Evolutionary conservation across 2,113 vertebrate genomes (phyloP).

Genomic region (Oryzias curvinotus): DNA sequence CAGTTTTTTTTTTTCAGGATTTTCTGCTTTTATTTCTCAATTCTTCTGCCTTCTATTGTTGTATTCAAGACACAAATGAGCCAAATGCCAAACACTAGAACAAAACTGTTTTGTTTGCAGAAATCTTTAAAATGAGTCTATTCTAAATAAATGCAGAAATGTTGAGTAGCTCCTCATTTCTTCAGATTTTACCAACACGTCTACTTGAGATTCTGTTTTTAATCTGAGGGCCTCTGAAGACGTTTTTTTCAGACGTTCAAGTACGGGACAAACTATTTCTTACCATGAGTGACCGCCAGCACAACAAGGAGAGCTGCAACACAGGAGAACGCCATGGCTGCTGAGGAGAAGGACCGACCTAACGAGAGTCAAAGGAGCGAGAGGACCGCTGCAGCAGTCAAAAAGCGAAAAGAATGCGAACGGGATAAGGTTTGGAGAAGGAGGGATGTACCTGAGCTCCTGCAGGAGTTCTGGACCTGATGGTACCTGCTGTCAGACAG

Average conservation of each 20-base stretch:
- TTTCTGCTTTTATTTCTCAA: too few relatives aligned
- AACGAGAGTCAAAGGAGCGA: background rate
- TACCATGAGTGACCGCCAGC: slow-evolving; percentile 60
- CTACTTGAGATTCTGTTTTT: too few relatives aligned
- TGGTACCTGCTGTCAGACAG: slow-evolving; percentile 30
- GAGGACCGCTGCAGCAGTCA: background rate
- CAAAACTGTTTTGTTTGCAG: too few relatives aligned
- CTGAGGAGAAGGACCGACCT: slow-evolving; percentile 29
- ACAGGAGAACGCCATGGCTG: slow-evolving; percentile 66
- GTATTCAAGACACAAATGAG: too few relatives aligned
- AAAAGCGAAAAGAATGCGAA: background rate
- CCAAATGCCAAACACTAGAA: too few relatives aligned
- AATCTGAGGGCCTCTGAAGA: too few relatives aligned
- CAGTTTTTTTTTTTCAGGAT: background rate
- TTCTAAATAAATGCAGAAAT: too few relatives aligned
- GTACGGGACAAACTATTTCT: background rate
- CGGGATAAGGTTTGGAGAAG: background rate
- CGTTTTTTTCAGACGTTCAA: too few relatives aligned
- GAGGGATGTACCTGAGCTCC: slow-evolving; percentile 43
- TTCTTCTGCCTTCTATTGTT: too few relatives aligned
- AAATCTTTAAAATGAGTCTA: too few relatives aligned
- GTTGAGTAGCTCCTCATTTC: too few relatives aligned
- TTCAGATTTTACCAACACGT: too few relatives aligned
- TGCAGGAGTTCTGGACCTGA: slow-evolving; percentile 29
- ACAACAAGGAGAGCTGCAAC: slow-evolving; percentile 43